Conservation (phyloP, 2,888 invertebrate genomes). For the Coleophora deauratella region DNA sequence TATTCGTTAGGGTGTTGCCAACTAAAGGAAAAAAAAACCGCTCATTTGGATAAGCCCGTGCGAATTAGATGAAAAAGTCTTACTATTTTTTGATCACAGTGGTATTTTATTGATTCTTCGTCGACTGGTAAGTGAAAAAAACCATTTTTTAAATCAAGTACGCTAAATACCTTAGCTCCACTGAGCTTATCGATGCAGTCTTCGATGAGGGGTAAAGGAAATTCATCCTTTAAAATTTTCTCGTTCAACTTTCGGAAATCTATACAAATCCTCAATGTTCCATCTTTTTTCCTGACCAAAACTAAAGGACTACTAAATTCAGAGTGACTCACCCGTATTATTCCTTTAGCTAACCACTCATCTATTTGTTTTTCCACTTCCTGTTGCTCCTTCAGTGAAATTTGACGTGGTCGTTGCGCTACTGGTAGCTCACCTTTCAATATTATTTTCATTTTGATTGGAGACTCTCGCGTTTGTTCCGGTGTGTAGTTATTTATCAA, state of each 20-base stretch:
- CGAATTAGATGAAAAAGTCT: no score
- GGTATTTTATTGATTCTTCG: slow-evolving; percentile 25
- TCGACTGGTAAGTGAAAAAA: no score
- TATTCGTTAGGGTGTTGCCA: no score
- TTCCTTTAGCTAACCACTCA: slow-evolving; percentile 11
- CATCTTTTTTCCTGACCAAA: slow-evolving; percentile 17
- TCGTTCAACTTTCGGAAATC: slow-evolving; percentile 39
- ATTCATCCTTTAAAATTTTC: slow-evolving; percentile 31
- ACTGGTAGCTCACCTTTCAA: slow-evolving; percentile 19
- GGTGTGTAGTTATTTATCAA: slow-evolving; percentile 12
- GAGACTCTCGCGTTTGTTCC: slow-evolving; percentile 13
- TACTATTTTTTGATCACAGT: no score
- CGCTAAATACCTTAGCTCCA: slow-evolving; percentile 15
- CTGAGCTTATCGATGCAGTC: slow-evolving; percentile 43
- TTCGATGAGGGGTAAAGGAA: slow-evolving; percentile 36
- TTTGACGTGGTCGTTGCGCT: slow-evolving; percentile 14
- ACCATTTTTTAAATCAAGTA: slow-evolving; percentile 30
- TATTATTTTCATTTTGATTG: slow-evolving; percentile 16
- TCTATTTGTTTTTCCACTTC: slow-evolving; percentile 11
- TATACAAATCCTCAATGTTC: slow-evolving; percentile 24
- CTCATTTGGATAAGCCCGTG: no score
- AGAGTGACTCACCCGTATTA: slow-evolving; percentile 14
- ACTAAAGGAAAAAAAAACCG: no score
- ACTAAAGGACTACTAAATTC: slow-evolving; percentile 18
- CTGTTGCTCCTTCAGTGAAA: slow-evolving; percentile 9